Base-by-base conservation (phyloP, 2,113 vertebrate species). In the Chinchilla lanigera region DNA sequence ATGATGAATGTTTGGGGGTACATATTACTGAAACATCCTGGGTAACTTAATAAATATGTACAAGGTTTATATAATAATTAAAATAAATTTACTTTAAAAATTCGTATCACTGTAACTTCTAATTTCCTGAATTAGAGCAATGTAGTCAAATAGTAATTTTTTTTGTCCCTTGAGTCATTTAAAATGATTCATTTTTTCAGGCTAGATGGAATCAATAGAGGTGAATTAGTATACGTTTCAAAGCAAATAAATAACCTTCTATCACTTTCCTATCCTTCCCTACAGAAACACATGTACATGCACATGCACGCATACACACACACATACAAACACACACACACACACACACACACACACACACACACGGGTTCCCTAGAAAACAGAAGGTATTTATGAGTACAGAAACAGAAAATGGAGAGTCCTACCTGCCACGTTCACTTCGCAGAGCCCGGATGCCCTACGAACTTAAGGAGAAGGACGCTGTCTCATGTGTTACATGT, bases 181-280 rank as follows among this genome's bases (percentile, higher is more conserved):
- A 8, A 97, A 96, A 87, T 82, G 26, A 44, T 87, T 58, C 22
- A 26, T 54, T 92, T 85, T 88, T 89, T 56, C 26, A 93, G 60
- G 3, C n/a, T 89, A 89, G 30, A 88, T 90, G 41, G 80, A 93
- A 92, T 94, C 63, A 71, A 13, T 65, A 88, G 20, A 67, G 3
- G 56, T 85, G 38, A 89, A 94, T 86, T 83, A 93, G 47, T 24
- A 26, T 13, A 71, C 63, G 20, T 91, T 85, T 75, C 60, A 86
- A 95, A 88, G 35, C 63, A 86, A 88, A 71, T 30, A 92, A 35
- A 86, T 71, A 82, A 65, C 1, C 17, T 60, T 30, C 16, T 38
- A 20, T 78, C 26, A 33, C 7, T 19, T 94, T 91, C 44, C 6
- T 41, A 2, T 9, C 2, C 24, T 86, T 38, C 13, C 20, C 33